Evolutionary conservation across 2,113 vertebrate species (phyloP), one percentile per base, ranked within the genome.

Genomic region (Cromileptes altivelis): DNA sequence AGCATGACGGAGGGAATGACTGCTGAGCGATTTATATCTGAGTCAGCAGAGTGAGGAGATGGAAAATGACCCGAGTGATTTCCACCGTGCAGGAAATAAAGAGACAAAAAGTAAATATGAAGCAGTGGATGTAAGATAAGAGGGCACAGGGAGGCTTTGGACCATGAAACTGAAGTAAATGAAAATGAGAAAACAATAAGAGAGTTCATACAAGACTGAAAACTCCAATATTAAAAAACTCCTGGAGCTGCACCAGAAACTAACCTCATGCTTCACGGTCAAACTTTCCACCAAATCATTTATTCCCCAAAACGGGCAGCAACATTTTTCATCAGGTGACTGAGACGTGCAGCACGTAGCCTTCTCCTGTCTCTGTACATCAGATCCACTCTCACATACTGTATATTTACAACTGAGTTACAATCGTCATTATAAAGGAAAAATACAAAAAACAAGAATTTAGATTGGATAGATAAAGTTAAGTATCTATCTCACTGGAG

Each of bases 41-140:
- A 70, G 7, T 76, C 65, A 58, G 27, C 57, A 65, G 80, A 60
- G 23, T 56, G 64, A 78, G 45, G 80, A 58, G 50, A 70, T 65
- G 85, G 75, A 79, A 82, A 84, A 70, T 2, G 19, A 69, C 21
- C 23, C 9, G 33, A 65, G 40, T 2, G 6, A 2, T 74, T 75
- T 78, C 21, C 53, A 52, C 37, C 30, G 40, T 2, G 17, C 19
- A 70, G 58, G 52, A 60, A 76, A 50, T 57, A 27, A 62, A 45
- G 13, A 53, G 56, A 53, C 17, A 25, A 57, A 25, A 27, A 27
- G 10, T 15, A 9, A 25, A 53, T 52, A 50, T 53, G 11, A 21
- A 52, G 33, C 3, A 18, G 27, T 61, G 21, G 19, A 37, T 37
- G 57, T 30, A 18, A 40, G 61, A 42, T 49, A 0, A n/a, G 52